Evolutionary conservation across 2,888 invertebrate species (phyloP).

Genomic region (Mimachlamys varia): DNA sequence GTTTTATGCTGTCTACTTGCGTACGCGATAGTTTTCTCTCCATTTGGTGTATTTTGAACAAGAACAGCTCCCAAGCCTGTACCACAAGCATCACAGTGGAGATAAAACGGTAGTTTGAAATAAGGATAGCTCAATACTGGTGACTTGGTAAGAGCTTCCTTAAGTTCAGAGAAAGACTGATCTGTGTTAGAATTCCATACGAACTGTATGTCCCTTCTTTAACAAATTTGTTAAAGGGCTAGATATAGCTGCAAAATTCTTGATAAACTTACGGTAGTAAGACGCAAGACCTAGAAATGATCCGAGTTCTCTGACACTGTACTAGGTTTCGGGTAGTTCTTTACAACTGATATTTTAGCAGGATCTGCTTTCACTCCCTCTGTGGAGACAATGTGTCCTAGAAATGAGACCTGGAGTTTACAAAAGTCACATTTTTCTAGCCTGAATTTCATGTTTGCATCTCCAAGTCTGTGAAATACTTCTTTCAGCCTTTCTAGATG

Average conservation of each 20-base stretch:
- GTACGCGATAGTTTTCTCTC: conserved; percentile 41
- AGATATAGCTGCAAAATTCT: conserved; percentile 50
- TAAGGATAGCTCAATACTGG: conserved; percentile 53
- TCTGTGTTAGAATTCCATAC: conserved; percentile 68
- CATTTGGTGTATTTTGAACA: conserved; percentile 49
- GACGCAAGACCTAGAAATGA: conserved; percentile 53
- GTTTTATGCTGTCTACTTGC: conserved; percentile 40
- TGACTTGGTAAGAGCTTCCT: conserved; percentile 52
- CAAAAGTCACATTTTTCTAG: conserved; percentile 52
- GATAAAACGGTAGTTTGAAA: conserved; percentile 49
- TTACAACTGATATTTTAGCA: conserved; percentile 46
- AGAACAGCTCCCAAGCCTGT: conserved; percentile 57
- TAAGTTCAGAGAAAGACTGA: conserved; percentile 69
- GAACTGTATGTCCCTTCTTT: conserved; percentile 53
- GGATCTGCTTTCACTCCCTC: conserved; percentile 50
- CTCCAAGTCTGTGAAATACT: conserved; percentile 51
- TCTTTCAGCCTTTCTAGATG: conserved; percentile 50
- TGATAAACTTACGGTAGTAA: conserved; percentile 52
- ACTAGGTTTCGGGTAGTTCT: conserved; percentile 48
- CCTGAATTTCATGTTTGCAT: conserved; percentile 54
- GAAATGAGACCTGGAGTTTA: conserved; percentile 48
- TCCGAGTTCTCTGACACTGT: conserved; percentile 43
- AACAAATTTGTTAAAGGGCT: conserved; percentile 42
- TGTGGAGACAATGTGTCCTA: conserved; percentile 51
- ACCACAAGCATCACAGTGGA: conserved; percentile 59